Conservation (phyloP, 2,113 vertebrate genomes). For the Chascanopsetta lugubris region DNA sequence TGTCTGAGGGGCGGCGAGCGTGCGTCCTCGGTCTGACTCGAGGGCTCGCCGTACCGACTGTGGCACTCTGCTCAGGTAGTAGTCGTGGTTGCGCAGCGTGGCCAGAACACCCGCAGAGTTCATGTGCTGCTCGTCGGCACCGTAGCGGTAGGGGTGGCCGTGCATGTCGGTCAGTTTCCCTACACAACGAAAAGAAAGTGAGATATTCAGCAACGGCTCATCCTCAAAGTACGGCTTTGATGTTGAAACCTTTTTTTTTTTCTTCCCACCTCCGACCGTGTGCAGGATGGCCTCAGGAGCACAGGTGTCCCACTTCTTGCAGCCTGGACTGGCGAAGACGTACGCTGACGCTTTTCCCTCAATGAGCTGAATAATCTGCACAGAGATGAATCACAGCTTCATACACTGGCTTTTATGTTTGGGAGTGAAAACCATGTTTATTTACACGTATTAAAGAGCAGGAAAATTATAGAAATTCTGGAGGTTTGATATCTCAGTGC, state of each 20-base stretch:
- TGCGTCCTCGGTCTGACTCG: conserved; percentile 47
- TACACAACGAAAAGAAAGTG: conserved; percentile 52
- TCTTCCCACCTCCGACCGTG: conserved; percentile 96
- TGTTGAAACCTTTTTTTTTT: too few species aligned
- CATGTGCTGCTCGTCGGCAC: conserved; percentile 94
- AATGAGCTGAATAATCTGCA: conserved; percentile 93
- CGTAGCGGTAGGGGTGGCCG: conserved; percentile 88
- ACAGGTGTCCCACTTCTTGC: conserved; percentile 98
- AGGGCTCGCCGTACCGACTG: conserved; percentile 87
- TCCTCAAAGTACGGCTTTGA: too few species aligned
- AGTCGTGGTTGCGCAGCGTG: conserved; percentile 88
- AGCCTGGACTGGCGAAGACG: conserved; percentile 95
- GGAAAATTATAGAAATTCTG: too few species aligned
- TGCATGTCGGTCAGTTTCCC: conserved; percentile 94
- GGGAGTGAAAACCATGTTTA: neutral
- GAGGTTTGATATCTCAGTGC: too few species aligned
- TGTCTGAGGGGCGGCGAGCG: too few species aligned
- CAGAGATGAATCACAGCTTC: neutral
- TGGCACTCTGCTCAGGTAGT: conserved; percentile 90
- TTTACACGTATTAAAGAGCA: too few species aligned
- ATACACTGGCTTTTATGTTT: neutral
- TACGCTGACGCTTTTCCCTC: conserved; percentile 97
- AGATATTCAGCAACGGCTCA: neutral
- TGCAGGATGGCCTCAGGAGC: conserved; percentile 94
- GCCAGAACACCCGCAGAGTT: conserved; percentile 95